Base-by-base conservation (phyloP, 1,140 invertebrate genomes). In the Theocolax elegans region DNA sequence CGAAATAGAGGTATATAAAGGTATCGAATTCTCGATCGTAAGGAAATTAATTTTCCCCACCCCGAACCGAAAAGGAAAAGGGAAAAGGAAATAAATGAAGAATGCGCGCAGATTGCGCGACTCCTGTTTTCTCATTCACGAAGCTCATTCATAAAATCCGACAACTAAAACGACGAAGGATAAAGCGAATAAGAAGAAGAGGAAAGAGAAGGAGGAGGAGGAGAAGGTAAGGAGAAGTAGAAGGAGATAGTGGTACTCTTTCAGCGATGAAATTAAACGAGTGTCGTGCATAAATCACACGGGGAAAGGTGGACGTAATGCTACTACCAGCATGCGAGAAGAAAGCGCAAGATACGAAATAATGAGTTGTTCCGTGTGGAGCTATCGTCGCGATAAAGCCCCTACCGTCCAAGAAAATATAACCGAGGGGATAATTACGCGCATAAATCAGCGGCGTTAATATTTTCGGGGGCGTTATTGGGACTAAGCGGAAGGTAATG, bases 361-460 rank as follows among this genome's bases (percentile, higher is more conserved):
- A 71, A 71, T 66, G 68, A 71, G 60, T 63, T 70, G 49, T 64
- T 70, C 51, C 29, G 65, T 17, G 8, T 27, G 40, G 67, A 19
- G 56, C 27, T 21, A 46, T 40, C 60, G 49, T 29, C 59, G 49
- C 40, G 65, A 67, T 67, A 67, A 67, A 59, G 40, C 38, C 19
- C 29, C 59, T 17, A 13, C 38, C 49, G 42, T 56, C 23, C n/a
- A 64, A 77, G 67, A 78, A 80, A 83, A 84, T 84, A 85, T 84
- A 82, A 84, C 81, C 83, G 25, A 51, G 77, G 77, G 83, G 80
- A 84, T 85, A 85, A 85, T 85, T 84, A 83, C 83, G 76, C 51
- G 83, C 83, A 86, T 86, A 86, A 86, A 86, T 86, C 84, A 85
- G 76, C 70, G 76, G 42, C 74, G 78, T 85, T 85, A 83, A 85